Conservation (phyloP, 2,797 vertebrate species). For the Ctenopoma kingsleyae region DNA sequence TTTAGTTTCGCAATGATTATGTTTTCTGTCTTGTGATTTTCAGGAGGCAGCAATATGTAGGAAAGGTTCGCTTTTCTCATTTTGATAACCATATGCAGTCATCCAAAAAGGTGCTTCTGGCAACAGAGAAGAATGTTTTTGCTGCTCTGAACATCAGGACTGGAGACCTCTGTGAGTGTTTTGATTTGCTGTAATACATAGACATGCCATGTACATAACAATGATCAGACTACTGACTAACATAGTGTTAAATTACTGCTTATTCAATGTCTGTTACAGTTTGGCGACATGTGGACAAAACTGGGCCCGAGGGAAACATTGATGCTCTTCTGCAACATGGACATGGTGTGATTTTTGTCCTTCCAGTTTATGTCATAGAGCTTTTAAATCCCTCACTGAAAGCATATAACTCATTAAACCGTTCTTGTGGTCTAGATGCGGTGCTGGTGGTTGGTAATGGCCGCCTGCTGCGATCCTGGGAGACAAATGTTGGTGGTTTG, state of each 20-base stretch:
- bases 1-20: neutral
- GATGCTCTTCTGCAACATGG: slow-evolving; percentile 90
- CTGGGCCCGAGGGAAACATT: slow-evolving; percentile 89
- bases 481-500: slow-evolving; percentile 92
- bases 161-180: slow-evolving; percentile 92
- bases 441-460: slow-evolving; percentile 91
- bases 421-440: slow-evolving; percentile 84
- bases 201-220: neutral
- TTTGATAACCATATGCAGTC: slow-evolving; percentile 90
- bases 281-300: slow-evolving; percentile 96
- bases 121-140: slow-evolving; percentile 95
- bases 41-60: slow-evolving; percentile 96
- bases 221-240: no score
- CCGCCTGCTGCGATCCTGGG: slow-evolving; percentile 94
- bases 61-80: slow-evolving; percentile 92
- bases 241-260: neutral
- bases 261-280: slow-evolving; percentile 78
- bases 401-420: neutral
- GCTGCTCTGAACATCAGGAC: slow-evolving; percentile 93
- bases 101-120: slow-evolving; percentile 93
- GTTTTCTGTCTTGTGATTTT: slow-evolving; percentile 24
- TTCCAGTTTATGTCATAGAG: neutral
- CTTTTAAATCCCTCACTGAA: neutral
- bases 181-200: neutral
- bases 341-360: slow-evolving; percentile 89